phyloP scores from a whole-genome alignment of 2,797 vertebrate species.

The Pipistrellus kuhlii region DNA sequence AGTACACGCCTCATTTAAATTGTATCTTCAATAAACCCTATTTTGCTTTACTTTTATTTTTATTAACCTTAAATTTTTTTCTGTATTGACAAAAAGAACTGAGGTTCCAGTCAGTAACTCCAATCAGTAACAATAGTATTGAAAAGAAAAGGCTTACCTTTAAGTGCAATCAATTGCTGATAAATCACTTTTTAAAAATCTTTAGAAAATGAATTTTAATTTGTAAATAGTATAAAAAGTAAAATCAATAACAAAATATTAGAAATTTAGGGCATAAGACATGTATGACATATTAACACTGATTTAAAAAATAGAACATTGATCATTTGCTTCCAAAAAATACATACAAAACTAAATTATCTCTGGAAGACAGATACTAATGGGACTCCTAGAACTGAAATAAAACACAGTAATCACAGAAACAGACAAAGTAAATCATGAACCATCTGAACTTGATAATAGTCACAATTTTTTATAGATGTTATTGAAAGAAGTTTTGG shows the following conservation, averaged over 20 bases:
- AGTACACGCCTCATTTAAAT: too few relatives aligned
- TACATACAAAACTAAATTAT: slow-evolving; percentile 65
- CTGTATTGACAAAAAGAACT: too few relatives aligned
- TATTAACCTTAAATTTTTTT: too few relatives aligned
- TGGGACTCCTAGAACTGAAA: neutral
- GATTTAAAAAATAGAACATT: slow-evolving; percentile 64
- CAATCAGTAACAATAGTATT: neutral
- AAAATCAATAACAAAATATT: slow-evolving; percentile 80
- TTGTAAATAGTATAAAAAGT: slow-evolving; percentile 78
- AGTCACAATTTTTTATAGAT: neutral
- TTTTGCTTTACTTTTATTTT: too few relatives aligned
- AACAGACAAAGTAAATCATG: neutral
- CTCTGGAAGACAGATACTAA: slow-evolving; percentile 42
- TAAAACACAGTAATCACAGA: slow-evolving; percentile 20
- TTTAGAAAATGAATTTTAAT: slow-evolving; percentile 74
- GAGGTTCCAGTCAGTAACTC: too few relatives aligned
- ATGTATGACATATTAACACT: slow-evolving; percentile 61
- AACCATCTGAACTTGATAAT: neutral
- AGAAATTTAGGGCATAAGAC: slow-evolving; percentile 59
- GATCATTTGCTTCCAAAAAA: slow-evolving; percentile 62
- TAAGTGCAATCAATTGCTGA: slow-evolving; percentile 20
- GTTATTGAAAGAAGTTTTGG: neutral
- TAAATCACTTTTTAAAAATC: neutral
- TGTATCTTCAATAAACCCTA: too few relatives aligned
- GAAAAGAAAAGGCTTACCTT: slow-evolving; percentile 67